phyloP scores from a whole-genome alignment of 2,113 vertebrate genomes.

The Aix galericulata region DNA sequence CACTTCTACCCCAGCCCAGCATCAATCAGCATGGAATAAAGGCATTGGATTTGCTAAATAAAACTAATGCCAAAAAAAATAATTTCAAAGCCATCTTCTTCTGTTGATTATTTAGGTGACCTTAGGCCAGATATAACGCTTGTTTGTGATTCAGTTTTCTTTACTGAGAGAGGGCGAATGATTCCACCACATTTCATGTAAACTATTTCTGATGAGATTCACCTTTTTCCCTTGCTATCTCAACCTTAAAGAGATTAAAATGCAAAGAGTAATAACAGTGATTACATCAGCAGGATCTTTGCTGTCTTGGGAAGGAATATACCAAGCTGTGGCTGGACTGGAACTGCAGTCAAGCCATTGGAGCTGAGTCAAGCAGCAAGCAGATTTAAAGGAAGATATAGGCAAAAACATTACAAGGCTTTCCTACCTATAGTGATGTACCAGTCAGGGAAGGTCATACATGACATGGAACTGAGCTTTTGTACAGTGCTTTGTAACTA shows the following conservation, averaged over 20 bases:
- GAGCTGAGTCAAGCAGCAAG: neutral
- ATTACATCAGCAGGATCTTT: neutral
- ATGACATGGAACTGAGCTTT: neutral
- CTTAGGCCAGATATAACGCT: neutral
- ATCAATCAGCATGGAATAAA: neutral
- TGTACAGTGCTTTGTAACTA: neutral
- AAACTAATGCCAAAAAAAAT: neutral
- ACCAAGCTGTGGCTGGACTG: neutral
- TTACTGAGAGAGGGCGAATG: neutral
- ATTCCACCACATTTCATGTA: neutral
- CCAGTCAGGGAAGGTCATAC: neutral
- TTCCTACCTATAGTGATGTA: neutral
- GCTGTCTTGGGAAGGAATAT: neutral
- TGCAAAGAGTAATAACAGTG: neutral
- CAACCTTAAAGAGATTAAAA: neutral
- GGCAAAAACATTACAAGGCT: neutral
- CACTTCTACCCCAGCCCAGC: neutral
- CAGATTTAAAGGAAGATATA: neutral
- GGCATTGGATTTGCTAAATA: neutral
- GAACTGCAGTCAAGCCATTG: neutral
- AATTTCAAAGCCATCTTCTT: neutral
- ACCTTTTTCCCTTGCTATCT: neutral
- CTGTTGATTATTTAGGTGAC: neutral
- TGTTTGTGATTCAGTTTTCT: neutral
- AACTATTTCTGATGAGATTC: neutral